phyloP scores from a whole-genome alignment of 2,888 invertebrate genomes.

The Micoletzkya japonica region DNA sequence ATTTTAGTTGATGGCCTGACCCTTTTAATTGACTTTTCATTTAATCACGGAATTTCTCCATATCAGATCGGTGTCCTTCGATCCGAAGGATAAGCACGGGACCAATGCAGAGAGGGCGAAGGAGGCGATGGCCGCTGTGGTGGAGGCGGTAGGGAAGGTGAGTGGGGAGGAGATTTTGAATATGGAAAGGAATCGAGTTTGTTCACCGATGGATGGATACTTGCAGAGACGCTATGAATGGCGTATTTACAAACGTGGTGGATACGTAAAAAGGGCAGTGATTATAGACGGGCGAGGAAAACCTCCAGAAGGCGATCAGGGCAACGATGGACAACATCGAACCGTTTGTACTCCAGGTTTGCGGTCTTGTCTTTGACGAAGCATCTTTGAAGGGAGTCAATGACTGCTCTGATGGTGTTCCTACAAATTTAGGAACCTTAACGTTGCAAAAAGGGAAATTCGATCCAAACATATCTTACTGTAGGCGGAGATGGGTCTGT shows the following conservation, averaged over 20 bases:
- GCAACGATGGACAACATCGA: constrained; percentile 25
- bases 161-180: too few species aligned
- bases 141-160: not conserved
- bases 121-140: constrained; percentile 5
- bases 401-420: not conserved
- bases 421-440: not conserved
- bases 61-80: constrained; percentile 25
- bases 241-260: not conserved
- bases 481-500: constrained; percentile 28
- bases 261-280: not conserved
- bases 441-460: not conserved
- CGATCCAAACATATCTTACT: not conserved
- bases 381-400: not conserved
- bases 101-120: not conserved
- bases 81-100: constrained; percentile 29
- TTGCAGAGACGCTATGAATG: too few species aligned
- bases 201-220: too few species aligned
- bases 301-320: not conserved
- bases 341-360: constrained; percentile 27
- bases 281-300: not conserved
- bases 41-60: not conserved
- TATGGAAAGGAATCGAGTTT: too few species aligned
- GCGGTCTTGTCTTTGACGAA: not conserved
- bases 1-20: not conserved
- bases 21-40: not conserved